Base-by-base conservation (phyloP, 2,797 vertebrate genomes). In the Paedocypris micromegethes region DNA sequence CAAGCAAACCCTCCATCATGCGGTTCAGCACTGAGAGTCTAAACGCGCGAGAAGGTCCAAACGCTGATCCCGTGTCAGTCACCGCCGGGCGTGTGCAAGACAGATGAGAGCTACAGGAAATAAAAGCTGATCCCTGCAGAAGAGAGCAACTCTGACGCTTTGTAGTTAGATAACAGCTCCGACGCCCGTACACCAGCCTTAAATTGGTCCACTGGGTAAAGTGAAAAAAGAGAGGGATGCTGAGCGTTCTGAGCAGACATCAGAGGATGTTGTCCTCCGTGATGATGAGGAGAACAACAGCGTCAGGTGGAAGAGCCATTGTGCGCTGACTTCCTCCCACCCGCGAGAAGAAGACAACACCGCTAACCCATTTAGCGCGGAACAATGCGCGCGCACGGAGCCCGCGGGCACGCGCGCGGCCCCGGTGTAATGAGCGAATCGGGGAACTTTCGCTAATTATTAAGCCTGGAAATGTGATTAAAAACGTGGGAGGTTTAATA, bases 191-290 rank as follows among this genome's bases (percentile, higher is more conserved):
- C 47, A 57, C 39, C 59, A 63, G 62, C 59, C 68, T 50, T 63
- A 70, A 51, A 63, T 70, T 70, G 68, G 59, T 70, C 68, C 68
- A 40, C 59, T 70, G 68, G 59, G 68, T 70, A 43, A 63, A 70
- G 39, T 63, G 57, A 63, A 70, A 70, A 44, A 60, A 42, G 23
- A 23, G 23, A 23, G 23, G 23, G 39, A 69, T 43, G 51, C 45
- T 55, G 41, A 50, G 68, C 48, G 9, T n/a, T 59, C 3, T 45
- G 56, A 59, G 59, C 59, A 70, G 53, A 63, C 68, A 70, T 70
- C 68, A 63, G 60, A 63, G 46, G 52, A 70, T 63, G 46, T 45
- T 44, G 54, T 66, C 53, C 54, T 57, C 64, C 6, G 7, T 39
- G 1, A 48, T 52, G 38, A 43, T 53, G 44, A 42, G 44, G n/a